These are phyloP conservation scores for Maccullochella peelii DNA, from an alignment of 2,113 vertebrate genomes.

Conservation along the genomic window DNA sequence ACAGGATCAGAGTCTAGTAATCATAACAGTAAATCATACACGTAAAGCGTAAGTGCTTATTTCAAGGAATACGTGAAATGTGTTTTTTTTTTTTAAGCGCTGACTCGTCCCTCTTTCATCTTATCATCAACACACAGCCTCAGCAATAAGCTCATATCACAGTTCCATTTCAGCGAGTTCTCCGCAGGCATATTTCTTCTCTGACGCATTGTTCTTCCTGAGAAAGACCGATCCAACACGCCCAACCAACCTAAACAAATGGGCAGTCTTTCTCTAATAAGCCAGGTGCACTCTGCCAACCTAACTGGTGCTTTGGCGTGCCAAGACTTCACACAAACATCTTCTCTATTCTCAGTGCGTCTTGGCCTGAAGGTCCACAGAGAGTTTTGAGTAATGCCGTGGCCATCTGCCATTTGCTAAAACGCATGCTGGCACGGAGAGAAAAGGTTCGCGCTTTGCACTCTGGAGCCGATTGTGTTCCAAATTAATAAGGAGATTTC, in stretches of 20 bases:
- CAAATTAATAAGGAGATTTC: not conserved
- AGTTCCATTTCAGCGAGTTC: slow-evolving; percentile 11
- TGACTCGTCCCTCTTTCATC: slow-evolving; percentile 5
- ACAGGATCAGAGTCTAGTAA: not conserved
- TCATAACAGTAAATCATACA: slow-evolving; percentile 47
- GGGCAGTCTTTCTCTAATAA: not conserved
- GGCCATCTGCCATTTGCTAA: slow-evolving; percentile 31
- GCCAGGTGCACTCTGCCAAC: not conserved
- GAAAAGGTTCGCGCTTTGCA: not conserved
- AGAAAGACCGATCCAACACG: not conserved
- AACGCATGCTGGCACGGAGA: slow-evolving; percentile 7
- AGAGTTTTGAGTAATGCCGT: not conserved
- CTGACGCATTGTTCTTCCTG: not conserved
- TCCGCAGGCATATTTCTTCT: not conserved
- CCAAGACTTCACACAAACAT: not conserved
- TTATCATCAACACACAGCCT: slow-evolving; percentile 43
- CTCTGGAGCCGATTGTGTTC: slow-evolving; percentile 7
- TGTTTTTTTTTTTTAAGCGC: not conserved
- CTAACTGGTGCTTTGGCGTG: too few species aligned
- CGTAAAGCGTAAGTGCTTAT: not conserved
- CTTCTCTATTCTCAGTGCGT: not conserved
- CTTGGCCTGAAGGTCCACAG: not conserved
- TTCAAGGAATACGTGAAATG: slow-evolving; percentile 15
- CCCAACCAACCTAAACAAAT: not conserved
- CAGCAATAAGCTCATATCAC: slow-evolving; percentile 11